phyloP scores from a whole-genome alignment of 2,888 invertebrate species.

The Tachystola acroxantha region DNA sequence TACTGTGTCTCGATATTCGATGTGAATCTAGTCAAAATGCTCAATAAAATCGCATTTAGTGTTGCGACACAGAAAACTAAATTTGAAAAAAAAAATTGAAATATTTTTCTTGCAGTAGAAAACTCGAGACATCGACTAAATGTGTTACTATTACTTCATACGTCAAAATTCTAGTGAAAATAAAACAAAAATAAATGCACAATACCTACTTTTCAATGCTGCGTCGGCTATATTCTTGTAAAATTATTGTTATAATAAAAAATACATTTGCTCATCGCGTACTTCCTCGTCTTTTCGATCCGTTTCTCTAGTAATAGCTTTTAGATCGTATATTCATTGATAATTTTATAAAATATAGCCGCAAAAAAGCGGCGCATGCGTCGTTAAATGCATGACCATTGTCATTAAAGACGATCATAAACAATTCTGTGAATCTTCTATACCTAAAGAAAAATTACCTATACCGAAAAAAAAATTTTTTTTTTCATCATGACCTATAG shows the following conservation, averaged over 20 bases:
- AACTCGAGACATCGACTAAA: constrained; percentile 74
- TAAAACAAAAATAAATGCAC: constrained; percentile 42
- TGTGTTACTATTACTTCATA: constrained; percentile 70
- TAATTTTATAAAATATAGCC: constrained; percentile 62
- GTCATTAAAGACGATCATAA: constrained; percentile 34
- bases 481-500: constrained; percentile 50
- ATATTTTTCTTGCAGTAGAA: constrained; percentile 49
- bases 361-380: constrained; percentile 24
- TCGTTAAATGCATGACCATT: constrained; percentile 49
- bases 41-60: constrained; percentile 52
- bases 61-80: constrained; percentile 28
- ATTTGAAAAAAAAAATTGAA: constrained; percentile 30
- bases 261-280: constrained; percentile 65
- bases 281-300: constrained; percentile 69
- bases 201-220: constrained; percentile 40
- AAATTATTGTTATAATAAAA: constrained; percentile 46
- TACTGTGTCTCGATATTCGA: constrained; percentile 25
- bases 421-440: too few species aligned
- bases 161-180: constrained; percentile 44
- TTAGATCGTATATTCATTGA: constrained; percentile 39
- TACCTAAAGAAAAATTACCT: too few species aligned
- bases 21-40: constrained; percentile 49
- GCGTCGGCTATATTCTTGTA: constrained; percentile 55
- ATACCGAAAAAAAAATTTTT: constrained; percentile 1
- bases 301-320: constrained; percentile 63